A percentile compares a stretch with the other conserved stretches of the same genome.
Conservation (phyloP, 1,140 invertebrate genomes). For the Tetraneura akinire region DNA sequence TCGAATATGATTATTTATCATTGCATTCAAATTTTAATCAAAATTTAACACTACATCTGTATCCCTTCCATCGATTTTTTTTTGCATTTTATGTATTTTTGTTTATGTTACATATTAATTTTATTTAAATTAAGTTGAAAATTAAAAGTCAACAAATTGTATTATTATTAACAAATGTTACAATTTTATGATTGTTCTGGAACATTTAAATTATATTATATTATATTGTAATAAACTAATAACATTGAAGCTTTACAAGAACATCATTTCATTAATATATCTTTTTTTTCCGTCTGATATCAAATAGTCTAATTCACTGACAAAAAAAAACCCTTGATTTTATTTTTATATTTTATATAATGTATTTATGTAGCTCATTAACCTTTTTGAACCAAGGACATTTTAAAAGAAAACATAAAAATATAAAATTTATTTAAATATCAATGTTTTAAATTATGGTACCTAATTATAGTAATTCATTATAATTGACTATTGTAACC, state of each 20-base stretch:
- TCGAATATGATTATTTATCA: too few species aligned
- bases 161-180: not conserved
- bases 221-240: too few species aligned
- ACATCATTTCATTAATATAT: constrained; percentile 34
- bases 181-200: not conserved
- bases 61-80: too few species aligned
- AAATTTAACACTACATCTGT: too few species aligned
- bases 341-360: constrained; percentile 11
- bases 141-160: not conserved
- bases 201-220: not conserved
- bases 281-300: not conserved
- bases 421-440: not conserved
- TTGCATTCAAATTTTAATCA: too few species aligned
- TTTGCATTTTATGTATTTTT: too few species aligned
- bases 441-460: not conserved
- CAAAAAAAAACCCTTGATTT: not conserved
- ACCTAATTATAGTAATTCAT: too few species aligned
- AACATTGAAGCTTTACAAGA: constrained; percentile 31
- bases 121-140: too few species aligned
- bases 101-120: too few species aligned
- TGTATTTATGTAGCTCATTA: not conserved
- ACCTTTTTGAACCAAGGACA: not conserved
- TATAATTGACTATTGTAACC: too few species aligned
- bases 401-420: not conserved
- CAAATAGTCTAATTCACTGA: not conserved